A percentile compares a stretch with the other conserved stretches of the same genome.
Conservation (phyloP, 2,797 vertebrate species). For the Sebastolobus alascanus region DNA sequence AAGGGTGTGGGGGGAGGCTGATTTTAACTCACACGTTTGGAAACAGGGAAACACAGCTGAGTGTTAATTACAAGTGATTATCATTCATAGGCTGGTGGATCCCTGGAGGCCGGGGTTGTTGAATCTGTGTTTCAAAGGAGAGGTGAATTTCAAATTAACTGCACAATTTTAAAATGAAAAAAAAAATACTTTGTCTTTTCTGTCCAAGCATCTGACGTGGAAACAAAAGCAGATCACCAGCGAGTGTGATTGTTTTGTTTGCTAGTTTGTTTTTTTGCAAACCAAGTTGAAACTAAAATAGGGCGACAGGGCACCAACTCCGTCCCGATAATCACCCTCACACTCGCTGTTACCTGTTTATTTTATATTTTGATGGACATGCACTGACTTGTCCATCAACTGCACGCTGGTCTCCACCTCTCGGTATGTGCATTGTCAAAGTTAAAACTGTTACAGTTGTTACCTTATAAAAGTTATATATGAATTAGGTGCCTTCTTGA, state of each 20-base stretch:
- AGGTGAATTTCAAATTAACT: constrained; percentile 41
- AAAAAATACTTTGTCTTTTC: neutral
- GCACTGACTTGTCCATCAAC: too few relatives aligned
- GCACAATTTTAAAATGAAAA: neutral
- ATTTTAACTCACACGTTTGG: constrained; percentile 34
- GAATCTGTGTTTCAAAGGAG: constrained; percentile 31
- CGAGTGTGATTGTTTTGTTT: neutral
- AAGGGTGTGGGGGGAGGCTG: neutral
- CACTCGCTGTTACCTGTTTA: too few relatives aligned
- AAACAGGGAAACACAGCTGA: constrained; percentile 37
- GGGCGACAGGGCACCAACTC: too few relatives aligned
- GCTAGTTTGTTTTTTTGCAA: too few relatives aligned
- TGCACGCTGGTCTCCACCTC: too few relatives aligned
- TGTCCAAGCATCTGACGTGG: neutral
- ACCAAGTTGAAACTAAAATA: too few relatives aligned
- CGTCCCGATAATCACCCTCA: too few relatives aligned
- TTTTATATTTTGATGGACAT: too few relatives aligned
- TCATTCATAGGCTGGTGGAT: constrained; percentile 54
- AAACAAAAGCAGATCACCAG: neutral
- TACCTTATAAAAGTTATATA: too few relatives aligned
- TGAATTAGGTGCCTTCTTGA: too few relatives aligned
- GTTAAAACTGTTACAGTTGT: too few relatives aligned
- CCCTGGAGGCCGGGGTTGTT: constrained; percentile 31
- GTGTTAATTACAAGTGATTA: constrained; percentile 67
- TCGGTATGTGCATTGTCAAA: too few relatives aligned